Evolutionary conservation across 2,888 invertebrate species (phyloP).

Genomic region (Agrotis ipsilon): DNA sequence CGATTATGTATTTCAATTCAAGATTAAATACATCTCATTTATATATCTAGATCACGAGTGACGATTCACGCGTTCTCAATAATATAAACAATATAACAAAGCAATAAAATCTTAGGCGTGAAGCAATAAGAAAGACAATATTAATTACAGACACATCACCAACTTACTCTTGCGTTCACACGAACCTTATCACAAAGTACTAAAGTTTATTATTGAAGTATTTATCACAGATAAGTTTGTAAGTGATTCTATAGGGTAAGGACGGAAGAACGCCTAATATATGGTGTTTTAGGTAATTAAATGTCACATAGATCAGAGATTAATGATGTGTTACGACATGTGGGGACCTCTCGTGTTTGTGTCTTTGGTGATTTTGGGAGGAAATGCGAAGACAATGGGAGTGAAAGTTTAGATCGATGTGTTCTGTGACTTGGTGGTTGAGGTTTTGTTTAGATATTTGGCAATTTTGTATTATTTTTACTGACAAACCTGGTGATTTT

Average conservation of each 20-base stretch:
- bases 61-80: slow-evolving; percentile 61
- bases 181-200: slow-evolving; percentile 54
- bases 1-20: too few relatives aligned
- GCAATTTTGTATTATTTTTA: too few relatives aligned
- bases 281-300: slow-evolving; percentile 91
- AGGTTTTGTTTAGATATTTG: neutral
- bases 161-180: slow-evolving; percentile 34
- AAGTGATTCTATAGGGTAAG: slow-evolving; percentile 76
- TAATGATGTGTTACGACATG: slow-evolving; percentile 89
- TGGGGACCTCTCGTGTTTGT: slow-evolving; percentile 69
- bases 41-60: slow-evolving; percentile 40
- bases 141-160: slow-evolving; percentile 80
- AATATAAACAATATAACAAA: slow-evolving; percentile 68
- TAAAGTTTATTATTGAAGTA: slow-evolving; percentile 61
- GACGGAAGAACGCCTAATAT: slow-evolving; percentile 89
- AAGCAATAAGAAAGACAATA: slow-evolving; percentile 89
- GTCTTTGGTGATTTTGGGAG: slow-evolving; percentile 61
- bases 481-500: too few relatives aligned
- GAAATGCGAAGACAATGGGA: slow-evolving; percentile 55
- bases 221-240: slow-evolving; percentile 57
- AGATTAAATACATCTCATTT: neutral
- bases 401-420: slow-evolving; percentile 39
- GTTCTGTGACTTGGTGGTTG: slow-evolving; percentile 23
- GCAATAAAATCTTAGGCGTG: slow-evolving; percentile 90
- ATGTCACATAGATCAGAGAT: slow-evolving; percentile 91